phyloP scores from a whole-genome alignment of 1,140 invertebrate genomes.

The Hycleus phaleratus region DNA sequence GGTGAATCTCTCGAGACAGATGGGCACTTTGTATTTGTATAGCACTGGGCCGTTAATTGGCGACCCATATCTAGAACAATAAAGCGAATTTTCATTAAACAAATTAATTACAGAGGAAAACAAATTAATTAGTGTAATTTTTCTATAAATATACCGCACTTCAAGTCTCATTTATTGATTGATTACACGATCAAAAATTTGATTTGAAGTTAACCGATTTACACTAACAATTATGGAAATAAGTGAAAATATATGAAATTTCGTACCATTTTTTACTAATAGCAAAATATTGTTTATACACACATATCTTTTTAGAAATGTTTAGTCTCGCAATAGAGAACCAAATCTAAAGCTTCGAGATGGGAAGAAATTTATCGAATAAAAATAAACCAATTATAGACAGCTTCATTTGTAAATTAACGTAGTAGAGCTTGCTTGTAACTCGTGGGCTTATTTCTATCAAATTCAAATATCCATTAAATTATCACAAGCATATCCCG shows the following conservation, averaged over 20 bases:
- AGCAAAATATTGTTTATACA: slow-evolving; percentile 27
- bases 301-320: slow-evolving; percentile 21
- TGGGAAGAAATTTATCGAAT: too few species aligned
- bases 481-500: too few species aligned
- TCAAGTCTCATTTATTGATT: too few species aligned
- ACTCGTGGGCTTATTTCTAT: slow-evolving; percentile 15
- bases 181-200: too few species aligned
- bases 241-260: slow-evolving; percentile 8
- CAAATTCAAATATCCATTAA: too few species aligned
- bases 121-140: slow-evolving; percentile 5
- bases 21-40: slow-evolving; percentile 15
- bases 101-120: too few species aligned
- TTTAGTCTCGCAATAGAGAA: slow-evolving; percentile 6
- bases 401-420: slow-evolving; percentile 16
- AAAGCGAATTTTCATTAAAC: slow-evolving; percentile 10
- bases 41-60: slow-evolving; percentile 11
- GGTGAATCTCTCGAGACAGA: too few species aligned
- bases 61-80: slow-evolving; percentile 9
- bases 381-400: not conserved
- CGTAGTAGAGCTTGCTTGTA: slow-evolving; percentile 10
- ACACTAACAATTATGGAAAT: too few species aligned
- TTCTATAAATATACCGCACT: slow-evolving; percentile 1
- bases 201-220: too few species aligned
- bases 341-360: too few species aligned
- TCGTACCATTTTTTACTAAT: slow-evolving; percentile 34